Conservation (phyloP, 2,797 vertebrate species). For the Emys orbicularis region DNA sequence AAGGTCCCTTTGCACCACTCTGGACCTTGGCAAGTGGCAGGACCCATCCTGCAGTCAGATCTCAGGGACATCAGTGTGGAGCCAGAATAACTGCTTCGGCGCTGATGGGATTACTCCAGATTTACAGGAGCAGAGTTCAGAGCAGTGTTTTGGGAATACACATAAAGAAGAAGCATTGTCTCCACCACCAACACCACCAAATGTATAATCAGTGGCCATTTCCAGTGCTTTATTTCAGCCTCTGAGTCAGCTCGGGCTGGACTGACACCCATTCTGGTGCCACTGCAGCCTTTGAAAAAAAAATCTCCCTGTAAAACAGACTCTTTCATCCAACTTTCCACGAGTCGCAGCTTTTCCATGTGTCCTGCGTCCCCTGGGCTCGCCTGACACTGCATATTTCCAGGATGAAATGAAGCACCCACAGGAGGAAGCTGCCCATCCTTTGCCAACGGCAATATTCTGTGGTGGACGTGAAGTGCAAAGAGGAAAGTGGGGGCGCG, state of each 20-base stretch:
- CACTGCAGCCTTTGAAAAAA: not conserved
- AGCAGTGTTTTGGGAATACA: not conserved
- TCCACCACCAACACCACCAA: not conserved
- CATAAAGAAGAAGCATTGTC: not conserved
- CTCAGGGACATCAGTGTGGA: not conserved
- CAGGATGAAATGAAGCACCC: not conserved
- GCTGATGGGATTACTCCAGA: not conserved
- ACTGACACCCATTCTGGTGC: not conserved
- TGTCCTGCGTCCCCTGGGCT: not conserved
- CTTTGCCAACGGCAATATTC: not conserved
- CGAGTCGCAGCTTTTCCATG: not conserved
- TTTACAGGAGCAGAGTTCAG: not conserved
- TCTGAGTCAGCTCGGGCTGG: not conserved
- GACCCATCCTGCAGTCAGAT: not conserved
- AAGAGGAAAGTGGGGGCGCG: not conserved
- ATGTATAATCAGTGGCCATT: not conserved
- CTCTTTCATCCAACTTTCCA: not conserved
- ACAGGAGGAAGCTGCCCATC: not conserved
- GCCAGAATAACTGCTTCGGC: not conserved
- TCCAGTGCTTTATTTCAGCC: not conserved
- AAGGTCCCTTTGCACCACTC: not conserved
- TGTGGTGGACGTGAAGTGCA: not conserved
- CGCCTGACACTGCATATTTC: not conserved
- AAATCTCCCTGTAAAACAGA: not conserved
- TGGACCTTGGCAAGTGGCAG: not conserved